Evolutionary conservation across 2,113 vertebrate genomes (phyloP), one percentile per base, ranked within the genome.

Genomic region (Opisthocomus hoazin): DNA sequence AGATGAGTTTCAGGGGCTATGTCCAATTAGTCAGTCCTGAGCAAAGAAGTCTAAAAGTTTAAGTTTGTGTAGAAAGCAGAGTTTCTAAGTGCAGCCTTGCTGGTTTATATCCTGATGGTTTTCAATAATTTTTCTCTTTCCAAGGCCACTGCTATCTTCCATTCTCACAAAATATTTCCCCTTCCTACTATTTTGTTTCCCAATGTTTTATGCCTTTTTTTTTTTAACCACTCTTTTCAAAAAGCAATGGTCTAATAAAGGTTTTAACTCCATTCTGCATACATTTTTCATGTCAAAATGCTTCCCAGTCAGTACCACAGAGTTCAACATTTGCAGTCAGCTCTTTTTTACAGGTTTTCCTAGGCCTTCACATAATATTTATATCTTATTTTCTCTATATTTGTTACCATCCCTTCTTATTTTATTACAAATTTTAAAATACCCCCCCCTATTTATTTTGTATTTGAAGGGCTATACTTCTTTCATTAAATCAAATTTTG

Each of bases 271-370:
- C 22, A 8, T 13, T 17, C 10, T 43, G 9, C 17, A 20, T 5
- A 13, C 39, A 12, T 39, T 54, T 73, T 56, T 74, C 46, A 61
- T 22, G 15, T 5, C 16, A 73, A 74, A 84, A 48, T 50, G 1
- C 32, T 66, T 66, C 30, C 22, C 27, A 29, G 9, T 11, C 0
- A 0, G 20, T n/a, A 50, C 54, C 2, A 2, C n/a, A 43, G 21
- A 51, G 27, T 30, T 45, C 22, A 29, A 14, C 30, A 41, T 73
- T 12, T 29, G 11, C 26, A 50, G 15, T 41, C 60, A 37, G 16
- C 15, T 73, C n/a, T 17, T 61, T 36, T 37, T 84, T 45, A n/a
- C n/a, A 66, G 34, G 39, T 43, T 68, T 61, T 50, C 48, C 68
- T 43, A 63, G 17, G 17, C 50, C 18, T 84, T 84, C 11, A 29